Percentiles rank a stretch among this genome's conserved stretches.
Conservation (phyloP, 1,140 invertebrate species). For the Planococcus citri region DNA sequence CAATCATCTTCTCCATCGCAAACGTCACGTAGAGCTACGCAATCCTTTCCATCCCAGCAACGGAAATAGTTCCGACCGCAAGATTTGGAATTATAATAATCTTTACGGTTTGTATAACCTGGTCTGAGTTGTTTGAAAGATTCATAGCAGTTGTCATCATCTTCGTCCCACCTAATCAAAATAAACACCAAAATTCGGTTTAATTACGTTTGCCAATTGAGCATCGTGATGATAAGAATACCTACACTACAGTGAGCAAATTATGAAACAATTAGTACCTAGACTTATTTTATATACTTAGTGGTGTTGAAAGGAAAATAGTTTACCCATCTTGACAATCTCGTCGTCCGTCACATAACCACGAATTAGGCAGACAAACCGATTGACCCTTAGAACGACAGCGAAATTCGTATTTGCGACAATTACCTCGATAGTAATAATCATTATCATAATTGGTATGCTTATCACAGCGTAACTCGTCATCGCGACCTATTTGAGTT, state of each 20-base stretch:
- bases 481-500: not conserved
- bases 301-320: not conserved
- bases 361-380: conserved; percentile 28
- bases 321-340: conserved; percentile 29
- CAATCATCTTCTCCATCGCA: conserved; percentile 29
- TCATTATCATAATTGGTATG: conserved; percentile 23
- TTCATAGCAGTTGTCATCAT: conserved; percentile 26
- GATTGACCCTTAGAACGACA: conserved; percentile 25
- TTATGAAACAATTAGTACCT: too few relatives aligned
- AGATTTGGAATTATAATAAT: conserved; percentile 12
- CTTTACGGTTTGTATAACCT: conserved; percentile 6
- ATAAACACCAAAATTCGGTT: too few relatives aligned
- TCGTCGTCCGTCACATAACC: conserved; percentile 28
- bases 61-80: conserved; percentile 23
- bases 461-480: not conserved
- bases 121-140: conserved; percentile 21
- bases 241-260: too few relatives aligned
- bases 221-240: too few relatives aligned
- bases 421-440: conserved; percentile 24
- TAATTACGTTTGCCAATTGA: too few relatives aligned
- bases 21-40: conserved; percentile 25
- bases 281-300: too few relatives aligned
- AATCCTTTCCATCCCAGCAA: conserved; percentile 27
- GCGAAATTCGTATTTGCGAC: conserved; percentile 27
- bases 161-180: conserved; percentile 28